Evolutionary conservation across 2,888 invertebrate genomes (phyloP).

Genomic region (Trissoscelio sp.): DNA sequence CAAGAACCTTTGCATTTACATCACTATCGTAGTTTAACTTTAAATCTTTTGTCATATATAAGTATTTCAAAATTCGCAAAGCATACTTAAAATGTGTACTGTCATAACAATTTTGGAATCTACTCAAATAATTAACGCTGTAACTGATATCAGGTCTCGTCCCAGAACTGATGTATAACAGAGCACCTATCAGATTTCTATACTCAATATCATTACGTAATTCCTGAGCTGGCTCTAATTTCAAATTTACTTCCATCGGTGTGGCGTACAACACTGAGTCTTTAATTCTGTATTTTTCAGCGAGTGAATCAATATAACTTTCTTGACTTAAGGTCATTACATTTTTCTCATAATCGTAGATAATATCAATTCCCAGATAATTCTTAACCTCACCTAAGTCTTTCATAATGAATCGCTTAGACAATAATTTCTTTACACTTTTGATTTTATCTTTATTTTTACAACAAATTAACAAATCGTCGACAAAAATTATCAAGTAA

Average conservation of each 20-base stretch:
- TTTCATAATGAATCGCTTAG: slow-evolving; percentile 53
- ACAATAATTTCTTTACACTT: slow-evolving; percentile 40
- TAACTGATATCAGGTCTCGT: slow-evolving; percentile 51
- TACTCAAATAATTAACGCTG: slow-evolving; percentile 15
- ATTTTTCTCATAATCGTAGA: slow-evolving; percentile 24
- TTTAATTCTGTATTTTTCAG: slow-evolving; percentile 38
- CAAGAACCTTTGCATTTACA: slow-evolving; percentile 17
- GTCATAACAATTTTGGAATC: slow-evolving; percentile 51
- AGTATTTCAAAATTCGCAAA: slow-evolving; percentile 40
- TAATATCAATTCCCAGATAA: slow-evolving; percentile 53
- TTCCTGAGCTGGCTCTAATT: slow-evolving; percentile 31
- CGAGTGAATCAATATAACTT: slow-evolving; percentile 41
- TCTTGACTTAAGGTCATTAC: slow-evolving; percentile 40
- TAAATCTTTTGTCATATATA: slow-evolving; percentile 56
- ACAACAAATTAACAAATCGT: slow-evolving; percentile 23
- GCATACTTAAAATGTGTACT: slow-evolving; percentile 52
- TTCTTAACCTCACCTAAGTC: slow-evolving; percentile 48
- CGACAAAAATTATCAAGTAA: slow-evolving; percentile 23
- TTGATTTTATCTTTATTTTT: not conserved
- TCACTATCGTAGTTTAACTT: slow-evolving; percentile 11
- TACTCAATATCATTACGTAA: slow-evolving; percentile 30
- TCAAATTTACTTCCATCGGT: slow-evolving; percentile 53
- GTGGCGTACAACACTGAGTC: slow-evolving; percentile 36
- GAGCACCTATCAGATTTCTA: slow-evolving; percentile 54
- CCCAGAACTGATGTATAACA: slow-evolving; percentile 52